phyloP scores from a whole-genome alignment of 1,140 invertebrate species.

The Aphidius ervi region DNA sequence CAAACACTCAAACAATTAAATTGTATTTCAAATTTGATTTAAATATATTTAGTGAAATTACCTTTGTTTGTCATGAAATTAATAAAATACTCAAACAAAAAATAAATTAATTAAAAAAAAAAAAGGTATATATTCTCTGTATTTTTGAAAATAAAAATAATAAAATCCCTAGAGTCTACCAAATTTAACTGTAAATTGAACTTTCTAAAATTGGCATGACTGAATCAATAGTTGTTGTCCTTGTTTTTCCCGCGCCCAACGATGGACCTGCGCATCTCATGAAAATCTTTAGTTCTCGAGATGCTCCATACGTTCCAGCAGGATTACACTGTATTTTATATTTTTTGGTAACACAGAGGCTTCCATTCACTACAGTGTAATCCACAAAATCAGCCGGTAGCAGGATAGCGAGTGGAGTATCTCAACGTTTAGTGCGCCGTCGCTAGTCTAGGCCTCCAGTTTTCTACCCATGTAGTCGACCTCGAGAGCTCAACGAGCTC shows the following conservation, averaged over 20 bases:
- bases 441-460: slow-evolving; percentile 34
- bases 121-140: no score
- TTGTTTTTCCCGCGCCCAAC: slow-evolving; percentile 28
- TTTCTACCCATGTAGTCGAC: slow-evolving; percentile 40
- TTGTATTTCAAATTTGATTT: no score
- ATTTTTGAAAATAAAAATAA: no score
- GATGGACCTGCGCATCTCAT: slow-evolving; percentile 33
- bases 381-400: slow-evolving; percentile 35
- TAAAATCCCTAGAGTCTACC: slow-evolving; percentile 28
- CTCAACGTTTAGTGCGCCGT: slow-evolving; percentile 34
- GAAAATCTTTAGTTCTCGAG: slow-evolving; percentile 18
- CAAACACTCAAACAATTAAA: no score
- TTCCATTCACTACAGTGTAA: slow-evolving; percentile 26
- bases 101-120: no score
- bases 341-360: background rate
- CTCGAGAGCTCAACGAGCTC: slow-evolving; percentile 35
- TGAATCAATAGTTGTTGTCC: slow-evolving; percentile 38
- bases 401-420: slow-evolving; percentile 31
- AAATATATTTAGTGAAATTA: no score
- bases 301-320: slow-evolving; percentile 27
- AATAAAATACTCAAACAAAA: no score
- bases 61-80: no score
- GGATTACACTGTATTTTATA: slow-evolving; percentile 22
- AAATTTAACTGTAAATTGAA: slow-evolving; percentile 29
- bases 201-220: slow-evolving; percentile 34